A percentile compares a stretch with the other conserved stretches of the same genome.
These are phyloP conservation scores for Chelon auratus DNA, from an alignment of 2,797 vertebrate species.

Conservation along the genomic window DNA sequence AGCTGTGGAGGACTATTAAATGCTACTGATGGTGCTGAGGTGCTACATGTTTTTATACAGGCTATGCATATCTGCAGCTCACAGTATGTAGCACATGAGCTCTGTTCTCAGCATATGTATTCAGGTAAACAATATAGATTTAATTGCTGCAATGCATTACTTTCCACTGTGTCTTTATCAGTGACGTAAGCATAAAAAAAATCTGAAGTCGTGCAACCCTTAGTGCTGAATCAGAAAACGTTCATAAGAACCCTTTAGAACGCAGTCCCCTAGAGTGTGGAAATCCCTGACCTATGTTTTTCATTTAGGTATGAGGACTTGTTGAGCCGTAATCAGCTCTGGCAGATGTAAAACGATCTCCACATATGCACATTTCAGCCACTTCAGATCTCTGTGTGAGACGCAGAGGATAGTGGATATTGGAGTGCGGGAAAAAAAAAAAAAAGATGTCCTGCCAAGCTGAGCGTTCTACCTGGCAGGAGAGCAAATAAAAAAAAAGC, in stretches of 20 bases:
- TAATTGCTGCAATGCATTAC: too few species aligned
- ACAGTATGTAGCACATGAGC: too few species aligned
- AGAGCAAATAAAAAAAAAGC: constrained; percentile 15
- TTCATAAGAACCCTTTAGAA: neutral
- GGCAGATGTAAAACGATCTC: constrained; percentile 4
- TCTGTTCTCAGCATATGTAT: too few species aligned
- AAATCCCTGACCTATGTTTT: neutral
- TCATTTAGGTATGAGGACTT: neutral
- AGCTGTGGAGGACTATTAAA: too few species aligned
- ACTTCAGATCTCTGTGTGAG: constrained; percentile 29
- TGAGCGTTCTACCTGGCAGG: constrained; percentile 38
- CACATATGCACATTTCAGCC: neutral
- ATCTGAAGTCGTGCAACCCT: too few species aligned
- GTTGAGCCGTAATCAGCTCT: neutral
- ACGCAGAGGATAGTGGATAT: neutral
- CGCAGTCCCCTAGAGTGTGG: neutral
- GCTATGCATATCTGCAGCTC: too few species aligned
- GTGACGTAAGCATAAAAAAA: too few species aligned
- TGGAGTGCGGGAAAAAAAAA: constrained; percentile 7
- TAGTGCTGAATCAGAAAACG: neutral
- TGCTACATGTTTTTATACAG: too few species aligned
- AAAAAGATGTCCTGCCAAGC: constrained; percentile 17
- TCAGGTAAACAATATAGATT: too few species aligned
- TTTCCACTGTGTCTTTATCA: too few species aligned
- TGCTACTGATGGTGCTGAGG: too few species aligned